These are phyloP conservation scores for Buathra laborator DNA, from an alignment of 2,888 invertebrate genomes.

Conservation along the genomic window DNA sequence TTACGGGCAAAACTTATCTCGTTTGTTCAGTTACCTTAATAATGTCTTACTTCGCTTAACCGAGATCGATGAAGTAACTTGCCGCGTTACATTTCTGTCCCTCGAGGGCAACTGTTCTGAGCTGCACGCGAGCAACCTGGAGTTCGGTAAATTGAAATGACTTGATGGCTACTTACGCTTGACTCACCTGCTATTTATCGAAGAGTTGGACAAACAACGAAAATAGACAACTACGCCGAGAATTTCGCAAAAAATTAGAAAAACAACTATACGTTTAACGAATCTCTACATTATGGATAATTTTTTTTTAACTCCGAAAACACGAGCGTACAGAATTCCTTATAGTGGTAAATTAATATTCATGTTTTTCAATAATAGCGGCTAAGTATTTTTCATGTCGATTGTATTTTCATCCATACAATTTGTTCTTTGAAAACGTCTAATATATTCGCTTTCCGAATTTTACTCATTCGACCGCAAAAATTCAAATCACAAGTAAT, in stretches of 20 bases:
- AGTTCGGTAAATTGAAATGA: background rate
- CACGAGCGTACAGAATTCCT: background rate
- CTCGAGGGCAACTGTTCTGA: background rate
- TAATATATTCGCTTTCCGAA: background rate
- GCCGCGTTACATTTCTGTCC: background rate
- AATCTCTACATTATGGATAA: background rate
- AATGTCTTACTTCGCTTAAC: slow-evolving; percentile 1
- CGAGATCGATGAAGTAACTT: background rate
- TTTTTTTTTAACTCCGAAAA: background rate
- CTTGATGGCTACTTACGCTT: background rate
- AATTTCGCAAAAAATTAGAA: background rate
- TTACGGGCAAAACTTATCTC: background rate
- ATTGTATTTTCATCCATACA: background rate
- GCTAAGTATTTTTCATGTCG: background rate
- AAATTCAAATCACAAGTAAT: background rate
- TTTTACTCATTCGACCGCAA: background rate
- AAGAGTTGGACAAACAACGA: background rate
- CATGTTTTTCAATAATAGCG: background rate
- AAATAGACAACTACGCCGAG: background rate
- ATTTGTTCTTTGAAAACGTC: background rate
- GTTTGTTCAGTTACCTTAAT: background rate
- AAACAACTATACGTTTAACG: background rate
- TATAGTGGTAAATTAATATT: background rate
- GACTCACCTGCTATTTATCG: background rate
- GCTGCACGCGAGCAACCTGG: background rate